phyloP scores from a whole-genome alignment of 2,113 vertebrate genomes.

The Xerus inauris region DNA sequence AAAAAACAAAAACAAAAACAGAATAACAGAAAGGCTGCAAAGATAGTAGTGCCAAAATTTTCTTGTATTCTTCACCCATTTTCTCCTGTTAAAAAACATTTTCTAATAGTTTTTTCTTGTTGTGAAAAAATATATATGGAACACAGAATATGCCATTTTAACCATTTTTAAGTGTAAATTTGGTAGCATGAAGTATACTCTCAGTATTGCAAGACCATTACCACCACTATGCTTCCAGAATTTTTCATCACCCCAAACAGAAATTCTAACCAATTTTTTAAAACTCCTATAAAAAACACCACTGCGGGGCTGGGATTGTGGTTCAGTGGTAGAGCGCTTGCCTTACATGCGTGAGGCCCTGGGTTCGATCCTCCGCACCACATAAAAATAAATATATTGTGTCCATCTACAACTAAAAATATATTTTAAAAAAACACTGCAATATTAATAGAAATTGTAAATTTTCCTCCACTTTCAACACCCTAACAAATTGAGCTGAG shows the following conservation, averaged over 20 bases:
- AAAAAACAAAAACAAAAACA: no score
- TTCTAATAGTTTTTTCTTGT: no score
- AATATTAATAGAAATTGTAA: neutral
- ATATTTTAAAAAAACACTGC: no score
- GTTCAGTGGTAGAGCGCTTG: no score
- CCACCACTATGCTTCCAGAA: neutral
- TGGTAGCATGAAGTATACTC: neutral
- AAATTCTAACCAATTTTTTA: neutral
- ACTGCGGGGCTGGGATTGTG: no score
- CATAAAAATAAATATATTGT: no score
- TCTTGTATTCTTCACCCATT: neutral
- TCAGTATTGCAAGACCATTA: neutral
- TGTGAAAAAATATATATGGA: no score
- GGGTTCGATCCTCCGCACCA: no score
- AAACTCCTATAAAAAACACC: slow-evolving; percentile 27
- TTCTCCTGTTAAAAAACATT: neutral
- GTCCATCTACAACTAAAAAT: no score
- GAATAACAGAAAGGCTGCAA: slow-evolving; percentile 2
- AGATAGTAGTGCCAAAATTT: neutral
- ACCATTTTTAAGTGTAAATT: neutral
- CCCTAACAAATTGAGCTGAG: neutral
- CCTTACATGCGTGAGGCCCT: no score
- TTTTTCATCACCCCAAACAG: neutral
- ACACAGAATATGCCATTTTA: no score
- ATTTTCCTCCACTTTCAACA: no score